A percentile compares a stretch with the other conserved stretches of the same genome.
phyloP scores from a whole-genome alignment of 2,113 vertebrate genomes.

The Scytalopus superciliaris region DNA sequence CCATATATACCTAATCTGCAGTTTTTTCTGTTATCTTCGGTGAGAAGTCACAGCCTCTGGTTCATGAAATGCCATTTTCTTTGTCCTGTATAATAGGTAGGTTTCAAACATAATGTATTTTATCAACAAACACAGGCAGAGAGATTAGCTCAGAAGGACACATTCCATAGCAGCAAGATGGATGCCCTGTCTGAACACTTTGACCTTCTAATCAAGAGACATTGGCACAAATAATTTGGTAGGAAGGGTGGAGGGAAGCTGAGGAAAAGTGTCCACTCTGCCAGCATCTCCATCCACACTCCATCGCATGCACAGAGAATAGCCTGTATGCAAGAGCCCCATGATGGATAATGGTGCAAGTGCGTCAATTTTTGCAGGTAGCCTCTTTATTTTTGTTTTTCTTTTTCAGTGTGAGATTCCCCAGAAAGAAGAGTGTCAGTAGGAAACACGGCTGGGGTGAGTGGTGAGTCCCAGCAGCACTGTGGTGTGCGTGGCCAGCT shows the following conservation, averaged over 20 bases:
- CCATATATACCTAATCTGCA: neutral
- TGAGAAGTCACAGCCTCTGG: neutral
- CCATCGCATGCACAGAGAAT: neutral
- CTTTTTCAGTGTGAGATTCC: neutral
- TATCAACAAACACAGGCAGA: neutral
- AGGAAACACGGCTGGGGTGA: neutral
- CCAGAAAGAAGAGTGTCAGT: neutral
- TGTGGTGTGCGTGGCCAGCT: neutral
- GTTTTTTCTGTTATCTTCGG: neutral
- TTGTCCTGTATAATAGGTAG: constrained; percentile 20
- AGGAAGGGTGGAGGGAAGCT: neutral
- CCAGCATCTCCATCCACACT: neutral
- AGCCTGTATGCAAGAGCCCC: neutral
- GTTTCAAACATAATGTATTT: neutral
- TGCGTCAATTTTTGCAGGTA: neutral
- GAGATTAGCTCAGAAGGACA: neutral
- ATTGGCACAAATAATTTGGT: neutral
- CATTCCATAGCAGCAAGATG: rapidly evolving
- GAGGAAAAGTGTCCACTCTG: neutral
- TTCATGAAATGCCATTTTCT: neutral
- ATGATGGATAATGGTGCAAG: neutral
- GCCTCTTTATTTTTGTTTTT: neutral
- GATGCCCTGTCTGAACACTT: neutral
- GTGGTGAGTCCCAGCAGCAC: neutral
- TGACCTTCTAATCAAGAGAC: neutral